These are phyloP conservation scores for Turritopsis rubra DNA, from an alignment of 30 jellyfish, hydroid and myxozoan genomes.

Conservation along the genomic window DNA sequence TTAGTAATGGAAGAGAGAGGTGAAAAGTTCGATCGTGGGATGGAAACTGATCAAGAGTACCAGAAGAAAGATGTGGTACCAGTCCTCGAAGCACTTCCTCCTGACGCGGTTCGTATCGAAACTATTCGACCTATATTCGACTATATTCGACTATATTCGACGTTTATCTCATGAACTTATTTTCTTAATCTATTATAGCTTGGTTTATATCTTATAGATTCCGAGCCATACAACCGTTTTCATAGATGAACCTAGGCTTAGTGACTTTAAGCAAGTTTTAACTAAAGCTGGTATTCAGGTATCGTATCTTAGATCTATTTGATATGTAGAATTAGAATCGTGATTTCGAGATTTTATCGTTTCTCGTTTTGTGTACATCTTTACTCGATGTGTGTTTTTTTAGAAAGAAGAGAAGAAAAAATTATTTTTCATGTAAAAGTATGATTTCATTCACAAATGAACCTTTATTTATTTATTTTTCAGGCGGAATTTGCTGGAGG, in stretches of 20 bases:
- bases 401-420: no score
- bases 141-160: background rate
- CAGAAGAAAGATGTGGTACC: constrained; percentile 76
- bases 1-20: constrained; percentile 62
- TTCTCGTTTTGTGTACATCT: no score
- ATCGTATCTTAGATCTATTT: no score
- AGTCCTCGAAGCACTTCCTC: constrained; percentile 80
- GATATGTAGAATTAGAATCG: background rate
- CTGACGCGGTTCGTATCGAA: constrained; percentile 49
- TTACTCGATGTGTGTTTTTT: no score
- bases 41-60: constrained; percentile 43
- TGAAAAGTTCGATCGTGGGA: constrained; percentile 32
- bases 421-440: no score
- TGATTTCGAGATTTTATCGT: no score
- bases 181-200: background rate
- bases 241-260: constrained; percentile 89
- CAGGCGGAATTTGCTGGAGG: constrained; percentile 98
- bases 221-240: constrained; percentile 91
- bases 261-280: constrained; percentile 89
- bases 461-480: background rate
- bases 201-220: constrained; percentile 28
- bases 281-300: constrained; percentile 92
- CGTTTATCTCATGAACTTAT: background rate
- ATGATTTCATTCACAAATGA: no score
- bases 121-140: background rate